These are phyloP conservation scores for Jordanella pulchra DNA, from an alignment of 2,797 vertebrate species.

Conservation along the genomic window DNA sequence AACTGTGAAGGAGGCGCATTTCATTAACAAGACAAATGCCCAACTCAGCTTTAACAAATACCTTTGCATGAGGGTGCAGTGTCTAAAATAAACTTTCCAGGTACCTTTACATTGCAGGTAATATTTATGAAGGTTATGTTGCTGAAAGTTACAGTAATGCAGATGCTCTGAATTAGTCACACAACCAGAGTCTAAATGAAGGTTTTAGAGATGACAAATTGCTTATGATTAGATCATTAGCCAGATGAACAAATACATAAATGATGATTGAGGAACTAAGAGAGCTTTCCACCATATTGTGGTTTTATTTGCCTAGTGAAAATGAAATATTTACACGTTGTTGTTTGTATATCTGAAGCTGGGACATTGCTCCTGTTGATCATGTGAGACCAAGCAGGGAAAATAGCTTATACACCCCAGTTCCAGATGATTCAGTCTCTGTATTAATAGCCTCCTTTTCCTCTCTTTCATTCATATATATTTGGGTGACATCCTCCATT, in stretches of 20 bases:
- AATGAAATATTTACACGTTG: slow-evolving; percentile 65
- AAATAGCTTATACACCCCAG: slow-evolving; percentile 36
- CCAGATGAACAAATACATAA: slow-evolving; percentile 78
- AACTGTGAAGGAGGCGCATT: slow-evolving; percentile 43
- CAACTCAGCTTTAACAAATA: slow-evolving; percentile 62
- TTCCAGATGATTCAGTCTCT: slow-evolving; percentile 44
- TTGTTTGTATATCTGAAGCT: slow-evolving; percentile 68
- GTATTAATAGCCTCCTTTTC: slow-evolving; percentile 30
- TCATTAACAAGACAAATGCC: slow-evolving; percentile 49
- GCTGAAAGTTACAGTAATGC: slow-evolving; percentile 45
- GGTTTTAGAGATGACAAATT: slow-evolving; percentile 72
- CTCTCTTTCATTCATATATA: slow-evolving; percentile 37
- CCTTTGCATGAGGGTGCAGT: slow-evolving; percentile 59
- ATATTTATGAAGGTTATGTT: slow-evolving; percentile 57
- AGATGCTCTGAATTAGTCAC: slow-evolving; percentile 68
- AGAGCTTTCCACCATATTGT: slow-evolving; percentile 58
- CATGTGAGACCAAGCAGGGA: slow-evolving; percentile 52
- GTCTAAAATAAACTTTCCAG: slow-evolving; percentile 57
- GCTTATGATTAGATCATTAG: slow-evolving; percentile 72
- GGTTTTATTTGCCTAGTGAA: slow-evolving; percentile 54
- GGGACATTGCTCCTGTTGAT: slow-evolving; percentile 44
- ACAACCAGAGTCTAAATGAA: slow-evolving; percentile 58
- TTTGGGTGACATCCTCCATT: slow-evolving; percentile 41
- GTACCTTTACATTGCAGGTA: slow-evolving; percentile 55
- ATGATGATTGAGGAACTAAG: slow-evolving; percentile 63